Evolutionary conservation across 2,797 vertebrate species (phyloP), one percentile per base, ranked within the genome.

Genomic region (Pelobates cultripes): DNA sequence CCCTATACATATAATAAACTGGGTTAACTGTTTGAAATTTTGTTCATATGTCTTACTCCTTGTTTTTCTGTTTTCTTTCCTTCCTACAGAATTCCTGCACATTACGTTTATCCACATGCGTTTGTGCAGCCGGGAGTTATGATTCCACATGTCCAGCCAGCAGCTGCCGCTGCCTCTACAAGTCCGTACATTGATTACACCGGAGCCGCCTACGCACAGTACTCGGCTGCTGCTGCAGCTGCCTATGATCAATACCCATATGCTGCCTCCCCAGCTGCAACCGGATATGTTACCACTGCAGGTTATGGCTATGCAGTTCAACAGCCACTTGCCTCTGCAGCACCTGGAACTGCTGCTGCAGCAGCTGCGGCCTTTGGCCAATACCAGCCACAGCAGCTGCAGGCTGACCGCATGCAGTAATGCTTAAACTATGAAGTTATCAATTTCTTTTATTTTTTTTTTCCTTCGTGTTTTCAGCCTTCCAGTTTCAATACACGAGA

Each of bases 81-180:
- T 89, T 90, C 93, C 92, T 84, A 85, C 96, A 99, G 98, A 95
- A 99, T 99, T 87, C 98, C 98, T 6, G 96, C 98, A 86, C 98
- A 99, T 91, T 99, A 99, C 73, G 95, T 99, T 87, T 99, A 99
- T 90, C 98, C 98, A 57, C 98, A 99, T 94, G 97, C 98, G 87
- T 99, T 98, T 74, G 94, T 99, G 90, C 98, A 99, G 92, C 98
- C 97, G 12, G 98, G 97, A 86, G 90, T 99, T 92, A 96, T 99
- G 85, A 98, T 99, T 83, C 97, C 97, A 6, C 98, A 99, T 1
- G 94, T 99, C 63, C 97, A 99, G 88, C 96, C 95, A 0, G 86
- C 95, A 0, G 93, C 97, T 4, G 93, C 94, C 0, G 93, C 97
- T 82, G 84, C 92, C 0, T 95, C 97, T 73, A 95, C 96, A 53